Conservation (phyloP, 2,797 vertebrate species). For the Coendou prehensilis region DNA sequence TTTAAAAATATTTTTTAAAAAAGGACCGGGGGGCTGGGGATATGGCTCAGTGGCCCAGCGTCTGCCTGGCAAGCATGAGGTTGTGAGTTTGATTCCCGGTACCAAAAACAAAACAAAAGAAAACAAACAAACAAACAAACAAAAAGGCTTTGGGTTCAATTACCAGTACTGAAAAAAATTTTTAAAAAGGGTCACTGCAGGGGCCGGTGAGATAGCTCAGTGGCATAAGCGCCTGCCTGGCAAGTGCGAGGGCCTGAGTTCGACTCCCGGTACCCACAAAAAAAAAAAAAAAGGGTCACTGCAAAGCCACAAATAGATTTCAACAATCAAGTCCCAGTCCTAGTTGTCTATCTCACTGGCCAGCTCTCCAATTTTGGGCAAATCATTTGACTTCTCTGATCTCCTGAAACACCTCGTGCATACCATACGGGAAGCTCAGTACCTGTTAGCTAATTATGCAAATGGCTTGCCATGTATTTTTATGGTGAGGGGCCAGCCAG, state of each 20-base stretch:
- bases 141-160: neutral
- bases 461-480: neutral
- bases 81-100: neutral
- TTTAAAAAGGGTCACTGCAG: no score
- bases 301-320: neutral
- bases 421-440: neutral
- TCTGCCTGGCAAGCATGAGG: neutral
- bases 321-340: fast-evolving
- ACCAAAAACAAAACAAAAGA: no score
- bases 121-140: no score
- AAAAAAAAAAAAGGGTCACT: no score
- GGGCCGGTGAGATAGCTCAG: no score
- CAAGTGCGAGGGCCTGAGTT: no score
- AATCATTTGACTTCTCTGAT: neutral
- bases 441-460: neutral
- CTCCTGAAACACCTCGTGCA: no score
- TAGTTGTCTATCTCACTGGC: neutral
- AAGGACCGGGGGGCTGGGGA: neutral
- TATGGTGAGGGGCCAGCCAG: no score
- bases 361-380: neutral
- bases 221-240: no score
- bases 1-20: neutral
- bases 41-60: neutral
- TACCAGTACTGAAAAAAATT: no score
- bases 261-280: no score